A percentile compares a stretch with the other conserved stretches of the same genome.
Evolutionary conservation across 2,797 vertebrate genomes (phyloP).

Genomic region (Pangasius macronema): DNA sequence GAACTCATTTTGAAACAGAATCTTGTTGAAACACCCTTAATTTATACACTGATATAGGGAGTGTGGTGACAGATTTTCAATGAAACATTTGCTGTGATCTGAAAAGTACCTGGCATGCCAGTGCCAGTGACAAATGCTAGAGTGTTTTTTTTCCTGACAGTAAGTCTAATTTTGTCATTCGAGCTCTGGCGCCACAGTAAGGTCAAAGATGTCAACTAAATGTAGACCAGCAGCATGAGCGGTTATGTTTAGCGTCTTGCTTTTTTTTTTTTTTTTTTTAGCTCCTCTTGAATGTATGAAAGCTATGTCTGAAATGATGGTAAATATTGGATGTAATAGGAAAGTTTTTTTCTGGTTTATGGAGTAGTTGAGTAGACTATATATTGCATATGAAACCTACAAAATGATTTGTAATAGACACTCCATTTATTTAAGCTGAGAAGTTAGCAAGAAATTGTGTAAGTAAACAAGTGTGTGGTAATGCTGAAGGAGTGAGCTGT

Average conservation of each 20-base stretch:
- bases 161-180: constrained; percentile 34
- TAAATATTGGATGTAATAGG: neutral
- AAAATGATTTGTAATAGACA: neutral
- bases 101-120: constrained; percentile 24
- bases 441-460: neutral
- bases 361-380: neutral
- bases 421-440: neutral
- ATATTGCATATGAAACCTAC: neutral
- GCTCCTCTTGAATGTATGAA: constrained; percentile 8
- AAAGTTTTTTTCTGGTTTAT: neutral
- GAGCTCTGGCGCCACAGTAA: constrained; percentile 22
- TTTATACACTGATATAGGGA: constrained; percentile 10
- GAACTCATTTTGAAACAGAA: constrained; percentile 7
- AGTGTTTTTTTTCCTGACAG: neutral
- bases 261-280: constrained; percentile 34
- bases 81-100: constrained; percentile 28
- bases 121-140: constrained; percentile 13
- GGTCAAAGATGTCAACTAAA: constrained; percentile 44
- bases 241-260: constrained; percentile 32
- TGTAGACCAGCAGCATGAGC: constrained; percentile 10
- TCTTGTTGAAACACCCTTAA: constrained; percentile 9
- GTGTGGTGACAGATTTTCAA: constrained; percentile 10
- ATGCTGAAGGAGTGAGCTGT: neutral
- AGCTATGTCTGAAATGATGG: neutral
- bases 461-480: neutral